These are phyloP conservation scores for Apodemia hepburni DNA, from an alignment of 2,888 invertebrate species.

Conservation along the genomic window DNA sequence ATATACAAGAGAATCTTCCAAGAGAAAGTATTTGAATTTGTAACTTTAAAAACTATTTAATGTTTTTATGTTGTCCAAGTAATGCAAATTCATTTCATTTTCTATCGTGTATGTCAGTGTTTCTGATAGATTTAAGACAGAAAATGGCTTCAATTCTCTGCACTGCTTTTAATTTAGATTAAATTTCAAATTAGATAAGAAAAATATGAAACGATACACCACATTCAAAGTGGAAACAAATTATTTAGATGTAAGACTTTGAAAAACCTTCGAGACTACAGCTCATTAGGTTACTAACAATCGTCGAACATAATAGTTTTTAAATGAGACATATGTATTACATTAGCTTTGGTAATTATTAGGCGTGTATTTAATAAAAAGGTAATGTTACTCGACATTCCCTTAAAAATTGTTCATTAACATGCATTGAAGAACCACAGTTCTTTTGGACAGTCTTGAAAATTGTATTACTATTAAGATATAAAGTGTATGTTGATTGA, in stretches of 20 bases:
- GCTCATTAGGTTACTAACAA: slow-evolving; percentile 37
- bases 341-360: slow-evolving; percentile 53
- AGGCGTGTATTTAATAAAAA: slow-evolving; percentile 47
- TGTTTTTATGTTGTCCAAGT: slow-evolving; percentile 2
- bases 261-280: slow-evolving; percentile 35
- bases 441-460: slow-evolving; percentile 49
- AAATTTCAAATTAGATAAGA: neutral
- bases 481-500: slow-evolving; percentile 80
- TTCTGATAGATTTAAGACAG: neutral
- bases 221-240: slow-evolving; percentile 29
- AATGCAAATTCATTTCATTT: neutral
- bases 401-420: slow-evolving; percentile 56
- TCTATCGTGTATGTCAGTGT: neutral
- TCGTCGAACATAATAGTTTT: slow-evolving; percentile 38
- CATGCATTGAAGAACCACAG: slow-evolving; percentile 36
- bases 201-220: slow-evolving; percentile 32
- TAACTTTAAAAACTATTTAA: neutral
- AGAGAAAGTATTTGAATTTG: too few species aligned
- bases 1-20: neutral
- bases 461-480: slow-evolving; percentile 75
- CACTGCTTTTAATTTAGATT: neutral
- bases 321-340: slow-evolving; percentile 47
- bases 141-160: neutral
- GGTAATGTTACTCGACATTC: slow-evolving; percentile 70
- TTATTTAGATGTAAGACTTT: slow-evolving; percentile 41